Evolutionary conservation across 92 coral and sea anemone species (phyloP), one percentile per base, ranked within the genome.

Genomic region (Pocillopora meandrina): DNA sequence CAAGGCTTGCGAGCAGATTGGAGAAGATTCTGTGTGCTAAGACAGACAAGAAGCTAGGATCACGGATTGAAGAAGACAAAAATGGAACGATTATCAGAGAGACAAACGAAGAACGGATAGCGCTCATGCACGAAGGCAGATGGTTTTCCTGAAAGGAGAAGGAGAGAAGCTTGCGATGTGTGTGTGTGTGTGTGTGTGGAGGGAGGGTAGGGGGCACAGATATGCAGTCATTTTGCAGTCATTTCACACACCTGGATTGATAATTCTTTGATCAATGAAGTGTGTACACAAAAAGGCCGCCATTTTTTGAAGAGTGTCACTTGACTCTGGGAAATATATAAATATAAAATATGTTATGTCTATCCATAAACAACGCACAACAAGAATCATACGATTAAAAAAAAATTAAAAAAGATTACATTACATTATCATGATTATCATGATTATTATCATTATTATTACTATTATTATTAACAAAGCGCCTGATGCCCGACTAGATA

Each of bases 231-330:
- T 26, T 26, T 26, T 26, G 31, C 31, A 26, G 31, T 26, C 52
- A 7, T 42, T 42, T 42, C 52, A 3, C 52, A 52, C 56, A 92
- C 99, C 99, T 80, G 99, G 99, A 65, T 96, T 96, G 10, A 96
- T 92, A 21, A 96, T 94, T 87, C 95, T 89, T 72, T 91, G 84
- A 78, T 96, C 97, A 33, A 90, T 88, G 61, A 96, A 95, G 79
- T 96, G 98, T 62, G 82, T 93, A 76, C 96, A 91, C 52, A 96
- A 85, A 55, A 96, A 92, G 12, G 62, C 80, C 15, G 98, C 99
- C 98, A 96, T 94, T 75, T 92, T 93, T 83, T 92, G 81, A 47
- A 96, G 91, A 11, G 95, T 88, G 18, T 34, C 84, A 10, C 75
- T 63, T 3, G 95, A 86, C 87, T 90, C 99, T 96, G 88, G 19